These are phyloP conservation scores for Zoanthus solanderi DNA, from an alignment of 92 coral and sea anemone genomes.

Conservation along the genomic window DNA sequence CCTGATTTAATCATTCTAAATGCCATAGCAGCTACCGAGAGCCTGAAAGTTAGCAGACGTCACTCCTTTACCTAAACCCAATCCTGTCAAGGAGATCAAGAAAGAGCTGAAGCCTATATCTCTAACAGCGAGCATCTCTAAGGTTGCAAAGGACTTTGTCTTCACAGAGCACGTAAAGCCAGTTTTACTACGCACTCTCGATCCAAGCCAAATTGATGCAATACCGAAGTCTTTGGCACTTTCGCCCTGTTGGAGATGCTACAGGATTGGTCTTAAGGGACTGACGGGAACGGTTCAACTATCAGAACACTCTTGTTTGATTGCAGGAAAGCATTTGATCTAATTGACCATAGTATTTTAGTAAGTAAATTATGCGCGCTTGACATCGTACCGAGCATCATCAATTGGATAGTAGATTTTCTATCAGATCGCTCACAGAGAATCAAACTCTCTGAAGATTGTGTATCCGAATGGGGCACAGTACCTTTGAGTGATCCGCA, in stretches of 20 bases:
- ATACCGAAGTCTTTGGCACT: conserved; percentile 2
- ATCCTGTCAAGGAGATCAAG: conserved; percentile 58
- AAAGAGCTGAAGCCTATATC: conserved; percentile 67
- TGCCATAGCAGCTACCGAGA: conserved; percentile 34
- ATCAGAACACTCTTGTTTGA: not conserved
- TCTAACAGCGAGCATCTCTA: conserved; percentile 45
- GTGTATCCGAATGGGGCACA: no score
- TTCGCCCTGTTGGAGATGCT: conserved; percentile 37
- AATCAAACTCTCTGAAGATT: no score
- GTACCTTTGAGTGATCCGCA: no score
- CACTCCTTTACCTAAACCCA: conserved; percentile 63
- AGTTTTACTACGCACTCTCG: conserved; percentile 27
- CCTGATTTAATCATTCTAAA: conserved; percentile 45
- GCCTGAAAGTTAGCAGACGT: conserved; percentile 28
- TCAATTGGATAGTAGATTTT: no score
- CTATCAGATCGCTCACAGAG: no score
- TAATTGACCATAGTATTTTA: no score
- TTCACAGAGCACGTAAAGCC: no score
- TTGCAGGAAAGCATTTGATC: no score
- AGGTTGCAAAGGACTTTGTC: no score
- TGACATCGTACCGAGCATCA: no score
- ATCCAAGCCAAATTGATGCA: conserved; percentile 15
- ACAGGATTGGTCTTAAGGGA: conserved; percentile 21
- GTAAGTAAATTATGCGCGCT: not conserved
- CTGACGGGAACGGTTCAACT: not conserved